phyloP scores from a whole-genome alignment of 2,113 vertebrate species.

The Cyprinus carpio region DNA sequence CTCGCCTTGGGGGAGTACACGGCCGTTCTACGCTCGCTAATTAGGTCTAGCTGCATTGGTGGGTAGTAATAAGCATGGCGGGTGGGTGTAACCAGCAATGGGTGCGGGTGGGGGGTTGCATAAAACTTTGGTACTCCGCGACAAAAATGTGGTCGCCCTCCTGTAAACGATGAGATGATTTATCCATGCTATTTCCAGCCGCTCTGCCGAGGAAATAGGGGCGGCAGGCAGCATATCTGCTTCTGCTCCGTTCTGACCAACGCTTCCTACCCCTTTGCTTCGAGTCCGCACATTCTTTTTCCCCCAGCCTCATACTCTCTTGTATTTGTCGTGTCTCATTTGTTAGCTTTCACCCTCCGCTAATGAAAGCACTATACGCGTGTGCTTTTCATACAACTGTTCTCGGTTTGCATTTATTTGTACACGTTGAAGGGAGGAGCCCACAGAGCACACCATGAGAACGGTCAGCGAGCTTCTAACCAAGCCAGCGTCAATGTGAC shows the following conservation, averaged over 20 bases:
- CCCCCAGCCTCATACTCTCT: too few species aligned
- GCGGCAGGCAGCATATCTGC: slow-evolving; percentile 46
- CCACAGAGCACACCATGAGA: background rate
- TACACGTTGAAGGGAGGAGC: slow-evolving; percentile 38
- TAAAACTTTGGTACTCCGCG: too few species aligned
- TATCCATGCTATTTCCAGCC: slow-evolving; percentile 79
- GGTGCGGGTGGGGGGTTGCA: too few species aligned
- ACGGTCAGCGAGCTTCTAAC: background rate
- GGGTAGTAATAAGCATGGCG: too few species aligned
- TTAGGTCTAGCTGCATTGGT: too few species aligned
- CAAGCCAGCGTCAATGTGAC: slow-evolving; percentile 2
- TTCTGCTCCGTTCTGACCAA: slow-evolving; percentile 49
- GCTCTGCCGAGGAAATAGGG: slow-evolving; percentile 55
- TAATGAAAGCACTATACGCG: slow-evolving; percentile 53
- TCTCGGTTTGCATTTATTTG: slow-evolving; percentile 52
- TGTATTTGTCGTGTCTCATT: too few species aligned
- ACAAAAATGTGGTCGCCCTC: too few species aligned
- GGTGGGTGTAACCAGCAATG: too few species aligned
- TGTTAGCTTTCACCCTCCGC: slow-evolving; percentile 46
- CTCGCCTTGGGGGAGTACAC: too few species aligned
- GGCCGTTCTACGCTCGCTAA: too few species aligned
- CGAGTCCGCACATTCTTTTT: slow-evolving; percentile 24
- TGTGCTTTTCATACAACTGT: slow-evolving; percentile 45
- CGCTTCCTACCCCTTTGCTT: slow-evolving; percentile 43
- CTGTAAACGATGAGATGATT: slow-evolving; percentile 89